Percentiles rank a stretch among this genome's conserved stretches.
Conservation (phyloP, 2,113 vertebrate genomes). For the Protobothrops mucrosquamatus region DNA sequence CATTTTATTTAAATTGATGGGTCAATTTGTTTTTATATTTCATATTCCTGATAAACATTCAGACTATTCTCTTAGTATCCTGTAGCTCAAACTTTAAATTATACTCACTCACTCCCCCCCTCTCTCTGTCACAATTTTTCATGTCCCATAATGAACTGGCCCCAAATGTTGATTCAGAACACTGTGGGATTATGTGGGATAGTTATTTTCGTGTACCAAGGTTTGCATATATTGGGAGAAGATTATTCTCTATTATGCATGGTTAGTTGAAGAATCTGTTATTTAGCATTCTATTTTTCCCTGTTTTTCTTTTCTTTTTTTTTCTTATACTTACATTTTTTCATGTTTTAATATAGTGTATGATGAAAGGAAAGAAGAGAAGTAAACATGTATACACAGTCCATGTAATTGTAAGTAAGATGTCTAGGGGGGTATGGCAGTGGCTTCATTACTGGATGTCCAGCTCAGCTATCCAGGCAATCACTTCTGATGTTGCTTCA, state of each 20-base stretch:
- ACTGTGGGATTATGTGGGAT: not conserved
- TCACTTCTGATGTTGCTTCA: no score
- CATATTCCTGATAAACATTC: conserved; percentile 11
- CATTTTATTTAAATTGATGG: conserved; percentile 21
- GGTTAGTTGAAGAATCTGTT: not conserved
- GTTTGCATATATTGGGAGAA: not conserved
- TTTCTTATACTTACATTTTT: not conserved
- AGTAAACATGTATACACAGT: no score
- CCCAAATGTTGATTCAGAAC: not conserved
- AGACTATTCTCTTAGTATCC: not conserved
- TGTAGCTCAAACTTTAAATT: no score
- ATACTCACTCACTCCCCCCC: no score
- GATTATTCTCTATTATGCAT: not conserved
- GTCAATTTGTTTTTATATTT: conserved; percentile 11
- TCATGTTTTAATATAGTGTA: not conserved
- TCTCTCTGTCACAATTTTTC: not conserved
- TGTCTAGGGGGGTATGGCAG: no score
- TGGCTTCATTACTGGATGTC: no score
- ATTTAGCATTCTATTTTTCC: not conserved
- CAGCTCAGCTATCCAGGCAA: no score
- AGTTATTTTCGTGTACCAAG: not conserved
- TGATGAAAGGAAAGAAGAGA: no score
- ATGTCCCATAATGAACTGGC: not conserved
- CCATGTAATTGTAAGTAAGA: no score
- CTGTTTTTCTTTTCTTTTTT: not conserved